Evolutionary conservation across 2,797 vertebrate species (phyloP), one percentile per base, ranked within the genome.

Genomic region (Acomys russatus): DNA sequence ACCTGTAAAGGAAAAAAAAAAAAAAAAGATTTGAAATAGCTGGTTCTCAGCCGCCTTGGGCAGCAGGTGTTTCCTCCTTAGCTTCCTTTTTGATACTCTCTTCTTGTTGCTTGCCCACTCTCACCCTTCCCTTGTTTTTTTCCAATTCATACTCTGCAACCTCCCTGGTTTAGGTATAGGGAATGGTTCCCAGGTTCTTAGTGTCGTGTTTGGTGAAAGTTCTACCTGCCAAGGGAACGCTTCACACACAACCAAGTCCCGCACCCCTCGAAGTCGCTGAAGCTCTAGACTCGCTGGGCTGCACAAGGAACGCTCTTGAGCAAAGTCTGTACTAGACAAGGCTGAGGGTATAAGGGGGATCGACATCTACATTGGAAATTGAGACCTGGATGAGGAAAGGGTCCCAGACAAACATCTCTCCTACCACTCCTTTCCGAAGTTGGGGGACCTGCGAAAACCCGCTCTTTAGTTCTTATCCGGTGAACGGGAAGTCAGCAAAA

Each of bases 31-130:
- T 49, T 3, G 8, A 71, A 66, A 14, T 59, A 61, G 35, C 74
- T 76, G 88, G 44, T 33, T 51, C n/a, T 54, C 17, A 2, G 15
- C 49, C 1, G n/a, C 49, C 79, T 82, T 82, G 49, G 94, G 88
- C 94, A 80, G 84, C 97, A 97, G 86, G 94, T 96, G 96, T 92
- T 97, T 95, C 92, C 94, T 94, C 84, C 30, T 22, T 54, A 14
- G 51, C 71, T 90, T 91, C 86, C 54, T 30, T 66, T 92, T 79
- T 76, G 90, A 63, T 83, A 23, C 63, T 71, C 4, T 49, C 66
- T 78, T 71, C 74, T 83, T 66, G 70, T 88, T 38, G 66, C 25
- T 76, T 59, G 70, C 51, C 4, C 1, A 10, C 54, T 10, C n/a
- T 59, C 70, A 20, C 23, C 38, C 33, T 23, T n/a, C 70, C n/a